Base-by-base conservation (phyloP, 2,113 vertebrate genomes). In the Anolis sagrei region DNA sequence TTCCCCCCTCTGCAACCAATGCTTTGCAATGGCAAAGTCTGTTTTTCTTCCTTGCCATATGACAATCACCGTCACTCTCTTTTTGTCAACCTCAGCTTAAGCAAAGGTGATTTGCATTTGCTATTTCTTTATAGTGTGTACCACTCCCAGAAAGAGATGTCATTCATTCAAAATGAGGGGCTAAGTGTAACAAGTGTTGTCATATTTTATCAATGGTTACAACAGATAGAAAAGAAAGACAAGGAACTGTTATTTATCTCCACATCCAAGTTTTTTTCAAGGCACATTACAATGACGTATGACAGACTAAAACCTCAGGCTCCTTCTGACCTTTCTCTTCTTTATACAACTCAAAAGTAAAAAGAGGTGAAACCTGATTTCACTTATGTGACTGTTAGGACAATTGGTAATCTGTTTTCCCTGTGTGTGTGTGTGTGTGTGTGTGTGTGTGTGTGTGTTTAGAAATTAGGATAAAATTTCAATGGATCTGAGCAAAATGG, bases 161-260 rank as follows among this genome's bases (percentile, higher is more conserved):
- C 76, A 73, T 70, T 75, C 9, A 51, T 79, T 36, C 18, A 29
- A 58, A 81, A 66, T 62, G n/a, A 81, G n/a, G 54, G 51, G 54
- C 54, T 64, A 64, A 66, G n/a, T 21, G 13, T 74, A 66, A 51
- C 8, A 75, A 75, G 14, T 19, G 5, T 74, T 86, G 77, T 36
- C 69, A 81, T 48, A 23, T 86, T 81, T 85, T 86, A 86, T 81
- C 84, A 81, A 81, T 86, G 54, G 39, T 34, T 79, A 80, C 69
- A 86, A 86, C 39, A 79, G 69, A 69, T 74, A 39, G 36, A 11
- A 6, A 73, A 72, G 51, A 23, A 36, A 16, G 4, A 54, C 29
- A 18, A 54, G 48, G 32, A 44, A 9, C 9, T 34, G 25, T 5
- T 4, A 6, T 84, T 32, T 44, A 27, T 4, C 36, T 44, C 66